A percentile compares a stretch with the other conserved stretches of the same genome.
Evolutionary conservation across 2,113 vertebrate genomes (phyloP).

Genomic region (Nansenia antarctica): DNA sequence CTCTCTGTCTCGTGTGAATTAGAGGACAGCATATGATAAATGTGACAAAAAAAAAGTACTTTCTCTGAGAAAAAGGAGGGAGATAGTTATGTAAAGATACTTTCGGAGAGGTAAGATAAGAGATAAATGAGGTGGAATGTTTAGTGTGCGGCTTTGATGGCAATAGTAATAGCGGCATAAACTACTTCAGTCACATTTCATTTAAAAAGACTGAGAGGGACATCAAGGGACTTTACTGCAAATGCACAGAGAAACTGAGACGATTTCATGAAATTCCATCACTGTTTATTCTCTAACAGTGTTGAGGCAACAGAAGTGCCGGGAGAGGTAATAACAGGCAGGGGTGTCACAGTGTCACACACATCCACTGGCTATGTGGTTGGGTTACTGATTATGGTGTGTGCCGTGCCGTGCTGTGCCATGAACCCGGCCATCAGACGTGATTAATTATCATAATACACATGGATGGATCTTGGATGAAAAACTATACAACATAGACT

Average conservation of each 20-base stretch:
- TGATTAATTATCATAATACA: not conserved
- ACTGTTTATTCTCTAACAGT: constrained; percentile 36
- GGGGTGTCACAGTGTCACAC: constrained; percentile 18
- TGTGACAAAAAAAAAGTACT: constrained; percentile 44
- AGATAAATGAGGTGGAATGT: constrained; percentile 26
- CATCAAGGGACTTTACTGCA: constrained; percentile 10
- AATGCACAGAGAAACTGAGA: constrained; percentile 30
- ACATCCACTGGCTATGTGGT: constrained; percentile 35
- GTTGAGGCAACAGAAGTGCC: constrained; percentile 39
- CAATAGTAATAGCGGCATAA: constrained; percentile 45
- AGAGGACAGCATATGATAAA: constrained; percentile 57
- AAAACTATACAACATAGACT: not conserved
- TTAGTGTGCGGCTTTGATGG: constrained; percentile 38
- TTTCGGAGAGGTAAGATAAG: not conserved
- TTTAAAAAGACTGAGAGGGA: constrained; percentile 31
- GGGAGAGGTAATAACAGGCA: constrained; percentile 38
- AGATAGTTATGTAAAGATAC: too few relatives aligned
- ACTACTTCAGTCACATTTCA: constrained; percentile 41
- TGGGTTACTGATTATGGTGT: constrained; percentile 54
- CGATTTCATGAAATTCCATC: constrained; percentile 24
- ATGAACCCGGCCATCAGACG: constrained; percentile 41
- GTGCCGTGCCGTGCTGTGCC: too few relatives aligned
- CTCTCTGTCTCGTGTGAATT: constrained; percentile 37
- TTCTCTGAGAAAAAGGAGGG: too few relatives aligned
- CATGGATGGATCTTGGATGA: not conserved